Conservation (phyloP, 2,113 vertebrate genomes). For the Nymphicus hollandicus region DNA sequence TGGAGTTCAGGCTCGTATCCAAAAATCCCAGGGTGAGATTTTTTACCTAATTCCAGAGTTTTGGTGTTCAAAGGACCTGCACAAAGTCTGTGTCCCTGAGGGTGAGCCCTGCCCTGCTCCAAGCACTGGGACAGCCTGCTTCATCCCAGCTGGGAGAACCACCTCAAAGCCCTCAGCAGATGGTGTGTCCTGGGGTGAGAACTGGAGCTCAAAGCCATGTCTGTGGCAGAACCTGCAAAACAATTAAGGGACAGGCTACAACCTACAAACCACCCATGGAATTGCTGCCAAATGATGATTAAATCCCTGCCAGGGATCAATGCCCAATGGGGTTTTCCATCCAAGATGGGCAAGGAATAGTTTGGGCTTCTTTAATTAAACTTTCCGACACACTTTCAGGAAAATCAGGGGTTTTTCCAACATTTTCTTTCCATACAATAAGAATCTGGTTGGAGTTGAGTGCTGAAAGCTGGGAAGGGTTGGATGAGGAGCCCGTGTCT, state of each 20-base stretch:
- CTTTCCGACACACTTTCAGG: rapidly evolving
- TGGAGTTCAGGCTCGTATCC: not conserved
- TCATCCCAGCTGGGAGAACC: not conserved
- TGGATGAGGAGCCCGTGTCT: not conserved
- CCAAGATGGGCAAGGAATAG: not conserved
- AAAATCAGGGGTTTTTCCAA: rapidly evolving
- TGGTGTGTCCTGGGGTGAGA: not conserved
- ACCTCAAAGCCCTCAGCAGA: not conserved
- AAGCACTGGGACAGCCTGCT: not conserved
- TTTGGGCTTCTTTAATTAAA: not conserved
- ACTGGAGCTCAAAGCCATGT: not conserved
- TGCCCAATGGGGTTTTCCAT: not conserved
- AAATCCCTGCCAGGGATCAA: not conserved
- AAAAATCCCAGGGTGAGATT: not conserved
- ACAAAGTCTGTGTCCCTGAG: rapidly evolving
- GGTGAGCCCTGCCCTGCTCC: not conserved
- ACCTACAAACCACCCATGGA: not conserved
- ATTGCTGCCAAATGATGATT: not conserved
- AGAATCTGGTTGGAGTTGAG: not conserved
- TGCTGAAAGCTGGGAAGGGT: not conserved
- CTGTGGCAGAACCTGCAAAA: not conserved
- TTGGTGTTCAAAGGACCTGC: not conserved
- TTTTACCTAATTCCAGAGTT: not conserved
- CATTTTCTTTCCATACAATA: not conserved
- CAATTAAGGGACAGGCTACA: not conserved